Conservation (phyloP, 2,888 invertebrate species). For the Maniola hyperantus region DNA sequence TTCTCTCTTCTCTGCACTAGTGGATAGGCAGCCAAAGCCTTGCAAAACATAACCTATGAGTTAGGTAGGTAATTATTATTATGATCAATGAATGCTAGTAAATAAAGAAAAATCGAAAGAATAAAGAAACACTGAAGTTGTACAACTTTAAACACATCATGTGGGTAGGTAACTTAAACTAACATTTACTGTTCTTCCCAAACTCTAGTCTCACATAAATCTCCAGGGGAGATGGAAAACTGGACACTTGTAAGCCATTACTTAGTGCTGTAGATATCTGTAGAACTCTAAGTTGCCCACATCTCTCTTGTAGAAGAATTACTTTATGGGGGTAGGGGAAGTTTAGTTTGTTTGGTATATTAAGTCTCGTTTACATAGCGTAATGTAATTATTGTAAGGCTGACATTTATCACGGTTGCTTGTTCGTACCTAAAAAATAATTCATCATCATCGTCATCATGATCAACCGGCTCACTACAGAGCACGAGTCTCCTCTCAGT, state of each 20-base stretch:
- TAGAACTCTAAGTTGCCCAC: background rate
- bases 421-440: too few relatives aligned
- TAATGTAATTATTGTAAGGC: too few relatives aligned
- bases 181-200: constrained; percentile 14
- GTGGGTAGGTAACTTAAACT: constrained; percentile 1
- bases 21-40: too few relatives aligned
- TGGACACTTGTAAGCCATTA: constrained; percentile 21
- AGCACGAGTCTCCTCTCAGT: too few relatives aligned
- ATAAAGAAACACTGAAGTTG: background rate
- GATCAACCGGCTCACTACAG: too few relatives aligned
- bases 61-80: background rate
- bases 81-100: background rate
- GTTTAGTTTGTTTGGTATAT: too few relatives aligned
- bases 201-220: constrained; percentile 13
- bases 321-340: background rate
- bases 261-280: constrained; percentile 5
- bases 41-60: background rate
- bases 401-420: too few relatives aligned
- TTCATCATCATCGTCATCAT: too few relatives aligned
- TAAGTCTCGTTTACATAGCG: too few relatives aligned
- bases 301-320: background rate
- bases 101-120: background rate
- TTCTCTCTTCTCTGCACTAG: too few relatives aligned
- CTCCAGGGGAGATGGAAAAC: constrained; percentile 5
- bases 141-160: background rate